phyloP scores from a whole-genome alignment of 2,888 invertebrate genomes.

The Incurvaria masculella region DNA sequence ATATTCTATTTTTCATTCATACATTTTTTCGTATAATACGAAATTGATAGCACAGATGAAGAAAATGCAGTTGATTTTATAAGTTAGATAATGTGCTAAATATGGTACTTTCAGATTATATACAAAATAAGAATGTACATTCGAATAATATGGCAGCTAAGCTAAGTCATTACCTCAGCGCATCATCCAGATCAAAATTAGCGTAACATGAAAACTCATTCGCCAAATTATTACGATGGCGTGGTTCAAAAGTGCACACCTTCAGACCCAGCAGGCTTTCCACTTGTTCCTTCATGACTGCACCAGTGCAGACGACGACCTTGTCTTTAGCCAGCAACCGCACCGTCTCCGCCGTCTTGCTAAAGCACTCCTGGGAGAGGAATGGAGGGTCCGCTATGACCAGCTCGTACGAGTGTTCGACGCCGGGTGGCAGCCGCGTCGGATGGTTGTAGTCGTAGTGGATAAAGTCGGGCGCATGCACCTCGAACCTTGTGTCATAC shows the following conservation, averaged over 20 bases:
- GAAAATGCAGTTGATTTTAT: neutral
- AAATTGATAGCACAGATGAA: conserved; percentile 1
- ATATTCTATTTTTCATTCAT: conserved; percentile 9
- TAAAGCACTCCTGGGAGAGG: conserved; percentile 87
- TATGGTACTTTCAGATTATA: neutral
- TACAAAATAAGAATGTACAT: neutral
- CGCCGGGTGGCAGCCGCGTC: conserved; percentile 60
- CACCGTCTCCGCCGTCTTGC: conserved; percentile 77
- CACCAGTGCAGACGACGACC: conserved; percentile 86
- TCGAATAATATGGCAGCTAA: neutral
- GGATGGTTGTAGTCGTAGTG: conserved; percentile 88
- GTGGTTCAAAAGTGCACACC: conserved; percentile 70
- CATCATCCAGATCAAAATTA: conserved; percentile 72
- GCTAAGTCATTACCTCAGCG: conserved; percentile 26
- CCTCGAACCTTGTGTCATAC: conserved; percentile 79
- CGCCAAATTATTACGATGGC: conserved; percentile 84
- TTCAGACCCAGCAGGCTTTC: conserved; percentile 60
- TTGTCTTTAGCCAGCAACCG: conserved; percentile 69
- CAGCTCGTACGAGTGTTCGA: conserved; percentile 66
- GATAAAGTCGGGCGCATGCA: conserved; percentile 74
- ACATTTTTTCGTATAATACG: conserved; percentile 26
- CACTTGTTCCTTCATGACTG: conserved; percentile 72
- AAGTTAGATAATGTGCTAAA: too few species aligned
- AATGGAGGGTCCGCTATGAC: conserved; percentile 95
- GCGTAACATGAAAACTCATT: conserved; percentile 92